Conservation (phyloP, 2,888 invertebrate species). For the Macrostomum cliftonense region DNA sequence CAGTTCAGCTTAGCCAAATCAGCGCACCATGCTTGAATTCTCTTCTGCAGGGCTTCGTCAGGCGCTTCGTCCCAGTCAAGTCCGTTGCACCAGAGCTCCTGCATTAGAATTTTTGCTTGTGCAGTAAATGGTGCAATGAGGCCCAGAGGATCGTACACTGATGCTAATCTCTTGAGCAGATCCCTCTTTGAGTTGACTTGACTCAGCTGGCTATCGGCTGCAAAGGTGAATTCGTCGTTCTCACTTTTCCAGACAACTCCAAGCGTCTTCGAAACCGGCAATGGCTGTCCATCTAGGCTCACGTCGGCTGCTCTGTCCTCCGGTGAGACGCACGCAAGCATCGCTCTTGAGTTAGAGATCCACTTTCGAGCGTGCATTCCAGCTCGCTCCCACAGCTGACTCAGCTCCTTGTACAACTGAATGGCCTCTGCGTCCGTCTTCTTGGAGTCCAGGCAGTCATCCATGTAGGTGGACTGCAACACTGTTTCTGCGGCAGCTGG, state of each 20-base stretch:
- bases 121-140: background rate
- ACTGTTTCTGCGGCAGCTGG: slow-evolving; percentile 9
- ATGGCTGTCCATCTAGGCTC: background rate
- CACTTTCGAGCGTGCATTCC: slow-evolving; percentile 8
- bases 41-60: background rate
- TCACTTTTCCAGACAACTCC: too few species aligned
- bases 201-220: too few species aligned
- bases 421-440: slow-evolving; percentile 5
- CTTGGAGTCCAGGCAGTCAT: slow-evolving; percentile 12
- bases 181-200: background rate
- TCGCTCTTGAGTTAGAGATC: background rate
- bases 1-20: background rate
- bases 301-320: slow-evolving; percentile 2
- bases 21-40: background rate
- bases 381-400: slow-evolving; percentile 4
- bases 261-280: background rate
- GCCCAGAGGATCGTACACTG: background rate
- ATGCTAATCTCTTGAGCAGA: background rate
- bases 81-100: background rate
- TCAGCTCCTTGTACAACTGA: slow-evolving; percentile 9
- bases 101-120: slow-evolving; percentile 1
- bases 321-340: background rate
- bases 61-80: background rate
- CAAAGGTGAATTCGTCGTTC: background rate
- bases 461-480: slow-evolving; percentile 12